Base-by-base conservation (phyloP, 2,113 vertebrate genomes). In the Laticauda laticaudata region DNA sequence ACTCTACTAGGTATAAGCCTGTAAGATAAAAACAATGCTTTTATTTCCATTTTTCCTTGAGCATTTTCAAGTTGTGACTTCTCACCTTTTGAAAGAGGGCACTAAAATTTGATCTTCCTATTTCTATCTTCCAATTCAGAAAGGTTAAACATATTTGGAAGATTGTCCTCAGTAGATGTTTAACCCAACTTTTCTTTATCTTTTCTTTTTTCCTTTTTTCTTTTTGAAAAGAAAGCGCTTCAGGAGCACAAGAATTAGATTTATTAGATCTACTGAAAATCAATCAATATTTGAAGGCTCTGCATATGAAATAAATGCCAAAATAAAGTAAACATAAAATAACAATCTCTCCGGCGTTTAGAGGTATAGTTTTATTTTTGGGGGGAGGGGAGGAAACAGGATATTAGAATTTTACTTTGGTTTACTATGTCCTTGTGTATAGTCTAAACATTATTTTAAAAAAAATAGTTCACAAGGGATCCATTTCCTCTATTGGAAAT, bases 1-100 rank as follows among this genome's bases (percentile, higher is more conserved):
- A 90, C 91, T 93, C 96, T 96, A 97, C 97, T 96, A 95, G 98
- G 96, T 95, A 43, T 90, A 90, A 93, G 92, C 94, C 97, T 97
- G 91, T n/a, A 93, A 94, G 95, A 95, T 61, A 20, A 96, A 91
- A 86, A 54, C 86, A 88, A 94, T 88, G 95, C 94, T 94, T 93
- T 89, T 92, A 3, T 96, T 92, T 94, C 45, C 92, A 54, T n/a
- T 96, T 97, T 95, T 92, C 94, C 96, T 92, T 97, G 95, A 97
- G 97, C 91, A 94, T n/a, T 95, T 92, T 94, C 96, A 95, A 91
- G 92, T n/a, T 94, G 96, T 97, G 93, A 93, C 92, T 96, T 81
- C 94, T 97, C 92, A 94, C 93, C 96, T n/a, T 97, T 96, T 95
- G 48, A 89, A 94, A 94, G 95, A 89, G 93, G 93, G 92, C 92